Evolutionary conservation across 2,113 vertebrate species (phyloP), one percentile per base, ranked within the genome.

Genomic region (Grantiella picta): DNA sequence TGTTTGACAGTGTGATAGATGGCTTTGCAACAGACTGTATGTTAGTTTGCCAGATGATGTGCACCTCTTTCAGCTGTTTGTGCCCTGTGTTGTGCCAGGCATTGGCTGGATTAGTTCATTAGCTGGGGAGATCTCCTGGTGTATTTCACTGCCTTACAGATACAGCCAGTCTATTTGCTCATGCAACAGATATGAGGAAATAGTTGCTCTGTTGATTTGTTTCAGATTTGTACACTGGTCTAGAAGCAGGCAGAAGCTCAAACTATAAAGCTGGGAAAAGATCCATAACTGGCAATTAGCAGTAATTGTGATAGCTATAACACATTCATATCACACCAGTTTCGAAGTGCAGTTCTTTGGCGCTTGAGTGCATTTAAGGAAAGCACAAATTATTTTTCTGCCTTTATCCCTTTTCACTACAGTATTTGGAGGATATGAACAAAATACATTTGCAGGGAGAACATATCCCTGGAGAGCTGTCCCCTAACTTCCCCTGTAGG

Each of bases 211-310:
- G 56, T 47, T 84, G 49, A 56, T 90, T 88, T 73, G 16, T 70
- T 93, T 86, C 59, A 54, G 23, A 60, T 75, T 66, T 71, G 68
- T 73, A 60, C 47, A 28, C 47, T 78, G 23, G 10, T 66, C 60
- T 33, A 94, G 56, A 66, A 95, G 79, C 88, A 86, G 88, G 76
- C 80, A 94, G 72, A 89, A 93, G 17, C 52, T 89, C 8, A 12
- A 80, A 49, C 33, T 56, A 52, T 78, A 89, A 92, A 81, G 53
- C 77, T 84, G 69, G 82, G 86, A 83, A 81, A 86, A 91, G 82
- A 78, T 89, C 76, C 77, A 75, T 86, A 86, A 70, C 80, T 92
- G 52, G 72, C 65, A 94, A 82, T 91, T 94, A 94, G 33, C 72
- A 71, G 86, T 83, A 94, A 89, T 78, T 81, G 80, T 77, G 63